These are phyloP conservation scores for Nannoperca obscura DNA, from an alignment of 2,797 vertebrate species.

Conservation along the genomic window DNA sequence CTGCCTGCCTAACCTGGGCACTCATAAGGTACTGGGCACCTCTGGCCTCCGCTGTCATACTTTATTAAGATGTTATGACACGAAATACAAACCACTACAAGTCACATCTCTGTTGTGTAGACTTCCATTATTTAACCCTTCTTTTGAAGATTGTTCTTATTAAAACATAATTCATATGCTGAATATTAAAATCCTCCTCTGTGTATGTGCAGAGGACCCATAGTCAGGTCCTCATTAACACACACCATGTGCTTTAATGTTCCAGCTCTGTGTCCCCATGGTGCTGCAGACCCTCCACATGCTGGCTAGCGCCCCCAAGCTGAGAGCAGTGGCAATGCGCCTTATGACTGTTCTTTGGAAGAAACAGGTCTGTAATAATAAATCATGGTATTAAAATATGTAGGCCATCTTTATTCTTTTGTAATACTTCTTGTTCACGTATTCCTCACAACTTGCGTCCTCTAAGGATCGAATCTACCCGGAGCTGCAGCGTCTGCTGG, in stretches of 20 bases:
- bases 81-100: neutral
- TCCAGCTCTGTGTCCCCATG: conserved; percentile 91
- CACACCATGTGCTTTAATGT: conserved; percentile 32
- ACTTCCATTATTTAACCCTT: neutral
- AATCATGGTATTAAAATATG: neutral
- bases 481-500: conserved; percentile 92
- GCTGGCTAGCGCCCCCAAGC: conserved; percentile 86
- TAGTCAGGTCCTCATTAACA: neutral
- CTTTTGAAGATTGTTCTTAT: neutral
- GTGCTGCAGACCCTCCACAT: conserved; percentile 90
- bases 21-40: conserved; percentile 89
- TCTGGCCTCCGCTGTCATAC: neutral
- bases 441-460: neutral
- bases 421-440: neutral
- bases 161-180: neutral
- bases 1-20: conserved; percentile 90
- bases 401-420: neutral
- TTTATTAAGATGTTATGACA: neutral
- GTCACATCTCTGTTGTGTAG: neutral
- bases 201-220: neutral
- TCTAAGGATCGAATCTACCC: conserved; percentile 94
- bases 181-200: neutral
- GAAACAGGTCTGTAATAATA: conserved; percentile 87
- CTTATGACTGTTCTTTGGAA: conserved; percentile 93
- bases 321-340: conserved; percentile 89